These are phyloP conservation scores for Gracilinanus agilis DNA, from an alignment of 2,113 vertebrate genomes.

Conservation along the genomic window DNA sequence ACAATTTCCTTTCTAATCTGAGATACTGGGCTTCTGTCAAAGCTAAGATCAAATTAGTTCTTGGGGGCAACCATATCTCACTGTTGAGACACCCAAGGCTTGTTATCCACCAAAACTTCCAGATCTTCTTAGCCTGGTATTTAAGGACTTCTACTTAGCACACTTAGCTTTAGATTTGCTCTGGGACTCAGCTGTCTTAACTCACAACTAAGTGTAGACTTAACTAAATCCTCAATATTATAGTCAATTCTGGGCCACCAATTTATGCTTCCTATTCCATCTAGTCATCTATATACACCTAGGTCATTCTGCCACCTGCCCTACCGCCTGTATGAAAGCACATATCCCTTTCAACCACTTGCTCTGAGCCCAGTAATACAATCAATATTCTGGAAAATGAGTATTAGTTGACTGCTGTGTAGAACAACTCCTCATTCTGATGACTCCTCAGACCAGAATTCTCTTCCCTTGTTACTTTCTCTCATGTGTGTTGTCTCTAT, in stretches of 20 bases:
- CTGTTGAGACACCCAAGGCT: not conserved
- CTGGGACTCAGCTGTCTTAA: not conserved
- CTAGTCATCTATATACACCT: not conserved
- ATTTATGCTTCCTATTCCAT: not conserved
- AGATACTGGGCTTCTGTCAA: not conserved
- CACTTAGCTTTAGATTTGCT: not conserved
- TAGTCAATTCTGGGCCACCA: not conserved
- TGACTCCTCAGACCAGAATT: no score
- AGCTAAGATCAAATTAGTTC: not conserved
- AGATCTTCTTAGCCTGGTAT: not conserved
- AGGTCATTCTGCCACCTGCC: not conserved
- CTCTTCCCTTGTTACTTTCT: no score
- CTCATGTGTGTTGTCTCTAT: no score
- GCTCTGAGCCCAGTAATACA: not conserved
- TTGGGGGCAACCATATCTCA: not conserved
- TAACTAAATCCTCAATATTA: not conserved
- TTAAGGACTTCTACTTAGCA: not conserved
- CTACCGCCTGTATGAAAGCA: not conserved
- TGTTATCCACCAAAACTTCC: not conserved
- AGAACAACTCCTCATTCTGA: not conserved
- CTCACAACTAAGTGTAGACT: not conserved
- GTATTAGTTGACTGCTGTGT: not conserved
- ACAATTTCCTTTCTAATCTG: not conserved
- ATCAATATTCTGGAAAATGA: no score
- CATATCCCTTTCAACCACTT: not conserved